Percentiles rank a stretch among this genome's conserved stretches.
These are phyloP conservation scores for Patagioenas fasciata DNA, from an alignment of 2,113 vertebrate species.

Conservation along the genomic window DNA sequence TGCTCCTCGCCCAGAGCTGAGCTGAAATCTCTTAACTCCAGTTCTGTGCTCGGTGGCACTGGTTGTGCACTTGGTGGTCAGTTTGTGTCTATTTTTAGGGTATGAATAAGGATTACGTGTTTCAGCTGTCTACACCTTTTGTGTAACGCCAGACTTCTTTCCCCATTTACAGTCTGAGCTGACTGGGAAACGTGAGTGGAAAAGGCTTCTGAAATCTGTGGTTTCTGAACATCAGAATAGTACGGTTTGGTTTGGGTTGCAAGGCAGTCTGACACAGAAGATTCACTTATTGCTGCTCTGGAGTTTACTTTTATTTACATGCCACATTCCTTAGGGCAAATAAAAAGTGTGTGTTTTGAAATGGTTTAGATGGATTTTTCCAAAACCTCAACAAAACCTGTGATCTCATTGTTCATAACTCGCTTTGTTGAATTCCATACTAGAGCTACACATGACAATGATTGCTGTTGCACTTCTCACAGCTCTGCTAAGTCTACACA, in stretches of 20 bases:
- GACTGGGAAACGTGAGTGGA: neutral
- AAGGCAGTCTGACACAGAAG: neutral
- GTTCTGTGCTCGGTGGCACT: neutral
- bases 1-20: neutral
- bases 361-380: neutral
- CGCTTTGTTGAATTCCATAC: neutral
- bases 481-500: neutral
- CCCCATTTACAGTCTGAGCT: neutral
- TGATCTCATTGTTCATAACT: constrained; percentile 3
- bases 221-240: neutral
- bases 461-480: neutral
- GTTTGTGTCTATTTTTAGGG: constrained; percentile 39
- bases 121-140: constrained; percentile 46
- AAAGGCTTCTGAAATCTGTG: constrained; percentile 28
- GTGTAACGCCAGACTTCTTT: constrained; percentile 29
- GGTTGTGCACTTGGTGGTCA: constrained; percentile 19
- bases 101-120: constrained; percentile 31
- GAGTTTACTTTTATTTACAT: constrained; percentile 23
- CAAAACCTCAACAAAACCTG: constrained; percentile 7
- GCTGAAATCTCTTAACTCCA: neutral
- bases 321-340: constrained; percentile 23
- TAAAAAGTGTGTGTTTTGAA: constrained; percentile 26
- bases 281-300: constrained; percentile 22
- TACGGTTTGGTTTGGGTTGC: neutral
- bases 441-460: neutral